These are phyloP conservation scores for Ailuropoda melanoleuca DNA, from an alignment of 2,113 vertebrate species.

Conservation along the genomic window DNA sequence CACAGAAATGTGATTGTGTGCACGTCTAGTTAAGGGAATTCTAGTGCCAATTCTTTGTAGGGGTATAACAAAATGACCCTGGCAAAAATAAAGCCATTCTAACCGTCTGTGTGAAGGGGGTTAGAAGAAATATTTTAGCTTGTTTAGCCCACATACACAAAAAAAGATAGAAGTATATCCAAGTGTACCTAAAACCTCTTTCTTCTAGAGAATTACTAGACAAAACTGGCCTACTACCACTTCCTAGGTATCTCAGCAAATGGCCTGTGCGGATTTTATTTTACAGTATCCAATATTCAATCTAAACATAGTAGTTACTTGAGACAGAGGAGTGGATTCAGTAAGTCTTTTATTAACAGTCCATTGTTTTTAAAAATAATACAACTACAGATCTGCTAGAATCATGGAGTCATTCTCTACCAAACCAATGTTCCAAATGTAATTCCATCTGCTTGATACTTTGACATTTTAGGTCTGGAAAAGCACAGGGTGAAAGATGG, in stretches of 20 bases:
- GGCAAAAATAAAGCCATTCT: neutral
- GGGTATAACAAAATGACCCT: neutral
- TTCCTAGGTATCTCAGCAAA: neutral
- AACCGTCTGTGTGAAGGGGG: neutral
- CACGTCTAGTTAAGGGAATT: neutral
- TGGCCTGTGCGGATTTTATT: constrained; percentile 34
- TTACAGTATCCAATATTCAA: constrained; percentile 24
- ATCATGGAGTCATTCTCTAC: constrained; percentile 47
- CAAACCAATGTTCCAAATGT: constrained; percentile 52
- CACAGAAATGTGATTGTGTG: neutral
- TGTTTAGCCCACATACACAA: neutral
- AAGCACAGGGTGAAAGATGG: constrained; percentile 65
- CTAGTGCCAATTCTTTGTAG: neutral
- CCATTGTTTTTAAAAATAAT: constrained; percentile 35
- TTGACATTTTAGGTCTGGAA: constrained; percentile 75
- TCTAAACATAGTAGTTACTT: constrained; percentile 19
- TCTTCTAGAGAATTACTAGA: neutral
- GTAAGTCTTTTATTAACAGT: neutral
- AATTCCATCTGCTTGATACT: constrained; percentile 75
- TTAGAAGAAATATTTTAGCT: neutral
- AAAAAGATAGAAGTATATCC: neutral
- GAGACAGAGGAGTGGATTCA: constrained; percentile 3
- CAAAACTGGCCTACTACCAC: neutral
- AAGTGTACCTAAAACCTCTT: neutral
- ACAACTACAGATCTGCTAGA: constrained; percentile 43